Evolutionary conservation across 2,888 invertebrate species (phyloP).

Genomic region (Alsophila aescularia): DNA sequence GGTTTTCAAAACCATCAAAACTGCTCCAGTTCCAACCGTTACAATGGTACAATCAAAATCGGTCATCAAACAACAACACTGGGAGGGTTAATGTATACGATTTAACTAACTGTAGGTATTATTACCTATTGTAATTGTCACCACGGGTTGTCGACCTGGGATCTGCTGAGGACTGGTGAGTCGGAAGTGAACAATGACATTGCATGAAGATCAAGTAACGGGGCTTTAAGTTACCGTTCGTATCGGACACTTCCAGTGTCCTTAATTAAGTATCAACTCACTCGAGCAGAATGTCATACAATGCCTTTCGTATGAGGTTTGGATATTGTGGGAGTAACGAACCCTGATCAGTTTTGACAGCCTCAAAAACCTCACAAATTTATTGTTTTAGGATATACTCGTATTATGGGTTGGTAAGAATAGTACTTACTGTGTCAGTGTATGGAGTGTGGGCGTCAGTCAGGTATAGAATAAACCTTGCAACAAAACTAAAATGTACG

Average conservation of each 20-base stretch:
- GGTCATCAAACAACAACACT: conserved; percentile 17
- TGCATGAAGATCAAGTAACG: conserved; percentile 39
- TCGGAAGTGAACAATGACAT: conserved; percentile 38
- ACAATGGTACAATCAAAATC: conserved; percentile 10
- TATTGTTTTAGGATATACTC: too few relatives aligned
- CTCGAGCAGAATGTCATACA: not conserved
- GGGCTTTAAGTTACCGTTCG: conserved; percentile 11
- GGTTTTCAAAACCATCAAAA: conserved; percentile 7
- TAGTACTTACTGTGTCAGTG: too few relatives aligned
- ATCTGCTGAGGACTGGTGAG: conserved; percentile 13
- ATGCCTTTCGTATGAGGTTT: not conserved
- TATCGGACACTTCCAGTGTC: not conserved
- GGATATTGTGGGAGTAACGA: too few relatives aligned
- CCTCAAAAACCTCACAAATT: too few relatives aligned
- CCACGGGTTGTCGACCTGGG: conserved; percentile 29
- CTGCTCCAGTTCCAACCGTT: not conserved
- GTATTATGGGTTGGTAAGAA: too few relatives aligned
- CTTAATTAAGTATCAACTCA: not conserved
- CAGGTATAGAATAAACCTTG: too few relatives aligned
- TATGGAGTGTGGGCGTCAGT: too few relatives aligned
- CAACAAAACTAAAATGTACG: too few relatives aligned
- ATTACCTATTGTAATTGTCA: conserved; percentile 17
- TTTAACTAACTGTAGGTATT: conserved; percentile 23
- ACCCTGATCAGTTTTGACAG: not conserved
- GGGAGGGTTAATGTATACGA: conserved; percentile 13